Base-by-base conservation (phyloP, 2,888 invertebrate species). In the Brachylomia viminalis region DNA sequence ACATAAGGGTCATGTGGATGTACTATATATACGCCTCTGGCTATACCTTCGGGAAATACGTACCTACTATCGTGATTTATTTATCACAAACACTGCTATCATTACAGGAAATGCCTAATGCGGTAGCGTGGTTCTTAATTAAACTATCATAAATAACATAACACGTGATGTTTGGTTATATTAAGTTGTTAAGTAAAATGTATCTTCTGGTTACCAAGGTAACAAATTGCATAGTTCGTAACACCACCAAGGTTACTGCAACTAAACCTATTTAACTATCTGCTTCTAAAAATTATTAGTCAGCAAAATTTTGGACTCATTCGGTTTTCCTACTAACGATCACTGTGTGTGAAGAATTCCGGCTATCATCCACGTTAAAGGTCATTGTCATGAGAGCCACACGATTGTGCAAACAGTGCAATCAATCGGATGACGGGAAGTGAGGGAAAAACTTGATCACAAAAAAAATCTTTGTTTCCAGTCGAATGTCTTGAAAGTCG, bases 351-450 rank as follows among this genome's bases (percentile, higher is more conserved):
- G 20, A 52, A 27, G 6, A 49, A 6, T 15, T 15, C 17, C 38
- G 8, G 5, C 33, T 23, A 45, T 20, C 17, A 15, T 59, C 49
- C 11, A 27, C n/a, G 30, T 1, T 38, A 59, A 52, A 77, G 61
- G 68, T 61, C 61, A 74, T n/a, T 73, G 54, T 74, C 72, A 54
- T 11, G 10, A 8, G 42, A 69, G 30, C 6, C 15, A 0, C 38
- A 64, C 27, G 27, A 42, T 68, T 42, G 11, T 42, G 15, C 64
- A 68, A 38, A 42, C 20, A 64, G 20, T 20, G 62, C 15, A 6
- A 27, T n/a, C 42, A 64, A 38, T 27, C 5, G 6, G 3, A 64
- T 15, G 20, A 27, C 13, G 42, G 13, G 42, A 42, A 62, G 2
- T 62, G 1, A 42, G 5, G 13, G 2, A 38, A 42, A 30, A 30